Evolutionary conservation across 2,113 vertebrate species (phyloP).

Genomic region (Sturnira hondurensis): DNA sequence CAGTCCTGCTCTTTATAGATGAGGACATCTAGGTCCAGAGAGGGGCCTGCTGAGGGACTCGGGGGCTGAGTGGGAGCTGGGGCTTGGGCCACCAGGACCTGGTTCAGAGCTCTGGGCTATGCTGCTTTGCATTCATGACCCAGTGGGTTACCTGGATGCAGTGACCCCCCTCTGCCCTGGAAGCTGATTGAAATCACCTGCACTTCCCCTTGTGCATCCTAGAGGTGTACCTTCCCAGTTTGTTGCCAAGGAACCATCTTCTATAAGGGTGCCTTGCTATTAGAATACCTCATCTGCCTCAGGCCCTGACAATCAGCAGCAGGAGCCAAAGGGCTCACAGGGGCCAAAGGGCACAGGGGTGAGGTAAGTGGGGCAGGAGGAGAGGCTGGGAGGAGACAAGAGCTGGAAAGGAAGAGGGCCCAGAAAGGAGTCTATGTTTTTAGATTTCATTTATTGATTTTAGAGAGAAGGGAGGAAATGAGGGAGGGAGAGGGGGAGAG

Average conservation of each 20-base stretch:
- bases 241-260: not conserved
- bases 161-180: not conserved
- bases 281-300: not conserved
- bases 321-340: not conserved
- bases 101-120: not conserved
- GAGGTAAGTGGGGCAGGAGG: no score
- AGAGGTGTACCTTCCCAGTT: not conserved
- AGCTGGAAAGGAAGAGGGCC: not conserved
- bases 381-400: not conserved
- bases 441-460: no score
- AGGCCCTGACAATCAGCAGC: not conserved
- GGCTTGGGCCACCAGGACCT: not conserved
- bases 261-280: not conserved
- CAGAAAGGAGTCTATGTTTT: not conserved
- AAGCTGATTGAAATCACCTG: not conserved
- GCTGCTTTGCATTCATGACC: not conserved
- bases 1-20: not conserved
- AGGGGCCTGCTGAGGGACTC: not conserved
- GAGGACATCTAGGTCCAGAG: not conserved
- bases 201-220: not conserved
- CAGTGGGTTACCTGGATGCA: not conserved
- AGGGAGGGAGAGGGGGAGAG: no score
- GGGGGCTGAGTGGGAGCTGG: not conserved
- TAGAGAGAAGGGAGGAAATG: no score
- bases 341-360: not conserved